Percentiles rank a stretch among this genome's conserved stretches.
phyloP scores from a whole-genome alignment of 2,888 invertebrate species.

The Lasioglossum pauxillum region DNA sequence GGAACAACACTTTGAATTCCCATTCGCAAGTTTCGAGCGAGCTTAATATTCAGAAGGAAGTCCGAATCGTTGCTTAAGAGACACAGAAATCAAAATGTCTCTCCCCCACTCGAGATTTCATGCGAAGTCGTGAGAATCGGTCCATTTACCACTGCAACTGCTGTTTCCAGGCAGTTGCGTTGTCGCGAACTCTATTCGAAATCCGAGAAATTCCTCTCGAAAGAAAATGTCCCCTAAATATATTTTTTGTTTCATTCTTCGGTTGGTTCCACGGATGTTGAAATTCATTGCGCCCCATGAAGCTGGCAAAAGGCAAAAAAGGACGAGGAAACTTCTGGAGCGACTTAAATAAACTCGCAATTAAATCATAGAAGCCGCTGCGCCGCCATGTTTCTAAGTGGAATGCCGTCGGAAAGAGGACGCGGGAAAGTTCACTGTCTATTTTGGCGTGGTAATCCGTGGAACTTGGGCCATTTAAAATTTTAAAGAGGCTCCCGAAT shows the following conservation, averaged over 20 bases:
- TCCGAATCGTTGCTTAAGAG: neutral
- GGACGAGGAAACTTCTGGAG: neutral
- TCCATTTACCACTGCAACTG: neutral
- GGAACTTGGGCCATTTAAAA: conserved; percentile 38
- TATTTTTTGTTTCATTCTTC: neutral
- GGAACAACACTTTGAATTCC: neutral
- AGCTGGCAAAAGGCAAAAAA: neutral
- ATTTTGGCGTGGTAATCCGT: conserved; percentile 21
- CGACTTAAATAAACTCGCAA: conserved; percentile 4
- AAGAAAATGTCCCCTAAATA: neutral
- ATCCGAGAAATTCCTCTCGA: neutral
- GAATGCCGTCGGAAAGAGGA: neutral
- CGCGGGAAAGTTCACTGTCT: conserved; percentile 30
- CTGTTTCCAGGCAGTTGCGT: neutral
- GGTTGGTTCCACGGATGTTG: neutral
- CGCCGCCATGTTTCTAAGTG: neutral
- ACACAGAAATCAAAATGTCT: neutral
- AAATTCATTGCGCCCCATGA: neutral
- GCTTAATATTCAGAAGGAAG: neutral
- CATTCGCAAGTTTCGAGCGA: neutral
- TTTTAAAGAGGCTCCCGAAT: conserved; percentile 33
- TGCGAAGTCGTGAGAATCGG: neutral
- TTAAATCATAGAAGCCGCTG: conserved; percentile 1
- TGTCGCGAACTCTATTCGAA: neutral
- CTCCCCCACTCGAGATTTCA: neutral